Conservation (phyloP, 2,797 vertebrate genomes). For the Anas acuta region DNA sequence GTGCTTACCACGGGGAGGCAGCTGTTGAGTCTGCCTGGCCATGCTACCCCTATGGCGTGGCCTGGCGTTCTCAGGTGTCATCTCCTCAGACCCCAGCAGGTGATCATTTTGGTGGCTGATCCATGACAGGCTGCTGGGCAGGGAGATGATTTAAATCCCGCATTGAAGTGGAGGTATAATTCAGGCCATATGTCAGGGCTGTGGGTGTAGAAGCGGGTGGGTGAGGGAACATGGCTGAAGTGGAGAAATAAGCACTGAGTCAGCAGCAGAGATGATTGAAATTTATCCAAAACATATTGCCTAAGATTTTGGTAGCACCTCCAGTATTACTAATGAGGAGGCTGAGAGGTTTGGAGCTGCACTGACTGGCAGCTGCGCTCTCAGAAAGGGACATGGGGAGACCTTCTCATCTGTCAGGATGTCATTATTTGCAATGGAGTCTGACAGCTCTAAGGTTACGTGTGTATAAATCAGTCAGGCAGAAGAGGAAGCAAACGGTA, state of each 20-base stretch:
- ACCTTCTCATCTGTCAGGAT: neutral
- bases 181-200: conserved; percentile 15
- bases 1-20: neutral
- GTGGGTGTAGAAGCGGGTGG: neutral
- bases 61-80: neutral
- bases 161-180: conserved; percentile 35
- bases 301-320: neutral
- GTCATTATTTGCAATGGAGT: neutral
- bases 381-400: neutral
- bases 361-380: neutral
- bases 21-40: neutral
- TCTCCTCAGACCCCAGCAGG: conserved; percentile 6
- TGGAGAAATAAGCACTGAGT: conserved; percentile 31
- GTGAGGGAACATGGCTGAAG: neutral
- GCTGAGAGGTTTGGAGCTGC: neutral
- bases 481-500: neutral
- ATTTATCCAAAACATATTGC: conserved; percentile 36
- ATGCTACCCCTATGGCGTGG: neutral
- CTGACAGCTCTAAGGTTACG: neutral
- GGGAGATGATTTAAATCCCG: conserved; percentile 48
- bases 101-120: neutral
- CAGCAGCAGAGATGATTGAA: conserved; percentile 12
- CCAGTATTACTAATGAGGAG: neutral
- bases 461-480: neutral
- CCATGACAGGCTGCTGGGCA: conserved; percentile 18